Percentiles rank a stretch among this genome's conserved stretches.
Conservation (phyloP, 2,888 invertebrate species). For the Willowsia nigromaculata region DNA sequence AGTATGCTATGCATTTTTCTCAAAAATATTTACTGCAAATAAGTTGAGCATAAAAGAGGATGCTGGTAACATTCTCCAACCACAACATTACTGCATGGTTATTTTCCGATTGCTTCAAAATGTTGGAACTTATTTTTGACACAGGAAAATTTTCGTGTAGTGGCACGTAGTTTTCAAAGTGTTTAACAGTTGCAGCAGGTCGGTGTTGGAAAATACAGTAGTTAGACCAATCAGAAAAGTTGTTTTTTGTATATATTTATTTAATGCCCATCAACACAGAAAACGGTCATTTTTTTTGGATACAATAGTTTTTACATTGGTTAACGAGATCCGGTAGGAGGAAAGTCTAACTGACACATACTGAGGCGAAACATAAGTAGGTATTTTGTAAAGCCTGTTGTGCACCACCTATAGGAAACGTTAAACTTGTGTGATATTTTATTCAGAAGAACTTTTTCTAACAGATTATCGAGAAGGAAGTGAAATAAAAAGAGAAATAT, state of each 20-base stretch:
- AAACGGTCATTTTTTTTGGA: conserved; percentile 65
- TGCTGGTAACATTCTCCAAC: no score
- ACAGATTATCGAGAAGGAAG: conserved; percentile 64
- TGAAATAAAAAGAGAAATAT: conserved; percentile 29
- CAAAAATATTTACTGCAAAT: no score
- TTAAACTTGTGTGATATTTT: conserved; percentile 72
- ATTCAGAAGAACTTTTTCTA: conserved; percentile 67
- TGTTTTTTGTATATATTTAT: conserved; percentile 32
- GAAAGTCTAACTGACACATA: background rate
- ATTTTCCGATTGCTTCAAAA: no score
- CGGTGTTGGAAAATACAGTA: background rate
- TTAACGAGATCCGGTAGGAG: background rate
- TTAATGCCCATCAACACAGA: conserved; percentile 61
- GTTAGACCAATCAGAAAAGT: conserved; percentile 38
- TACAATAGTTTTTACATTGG: conserved; percentile 38
- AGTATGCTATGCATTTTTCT: no score
- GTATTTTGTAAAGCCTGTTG: background rate
- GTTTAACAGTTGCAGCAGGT: conserved; percentile 36
- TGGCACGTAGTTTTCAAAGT: background rate
- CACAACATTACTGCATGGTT: no score
- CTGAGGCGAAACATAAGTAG: background rate
- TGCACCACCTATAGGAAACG: background rate
- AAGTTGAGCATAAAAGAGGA: no score
- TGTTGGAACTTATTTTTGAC: conserved; percentile 2
- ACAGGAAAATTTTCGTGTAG: no score